Conservation (phyloP, 2,797 vertebrate genomes). For the Pristis pectinata region DNA sequence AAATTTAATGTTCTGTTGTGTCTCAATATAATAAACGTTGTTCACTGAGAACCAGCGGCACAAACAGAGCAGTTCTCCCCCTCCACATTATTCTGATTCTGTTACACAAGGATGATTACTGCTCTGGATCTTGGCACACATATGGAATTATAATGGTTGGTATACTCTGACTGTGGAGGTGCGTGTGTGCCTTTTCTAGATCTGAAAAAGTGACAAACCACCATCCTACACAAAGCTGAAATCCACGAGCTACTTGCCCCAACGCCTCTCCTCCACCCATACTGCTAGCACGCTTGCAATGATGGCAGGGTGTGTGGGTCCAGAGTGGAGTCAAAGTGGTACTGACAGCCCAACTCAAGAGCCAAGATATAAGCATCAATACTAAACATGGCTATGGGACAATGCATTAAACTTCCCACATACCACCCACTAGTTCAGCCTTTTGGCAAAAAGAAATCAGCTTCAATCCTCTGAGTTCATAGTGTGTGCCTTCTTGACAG, state of each 20-base stretch:
- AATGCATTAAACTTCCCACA: neutral
- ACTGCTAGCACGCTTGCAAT: neutral
- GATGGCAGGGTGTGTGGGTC: neutral
- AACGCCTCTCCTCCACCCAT: neutral
- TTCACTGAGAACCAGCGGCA: neutral
- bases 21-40: neutral
- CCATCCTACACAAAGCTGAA: neutral
- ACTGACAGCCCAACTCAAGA: neutral
- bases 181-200: neutral
- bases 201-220: neutral
- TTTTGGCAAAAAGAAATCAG: neutral
- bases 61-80: neutral
- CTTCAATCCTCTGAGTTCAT: neutral
- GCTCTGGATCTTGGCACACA: neutral
- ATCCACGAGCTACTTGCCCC: neutral
- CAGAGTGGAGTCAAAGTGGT: neutral
- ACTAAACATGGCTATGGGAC: neutral
- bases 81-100: neutral
- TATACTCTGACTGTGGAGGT: neutral
- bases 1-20: too few species aligned
- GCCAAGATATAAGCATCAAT: neutral
- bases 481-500: neutral
- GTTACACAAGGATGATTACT: neutral
- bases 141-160: neutral
- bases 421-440: neutral